Base-by-base conservation (phyloP, 2,797 vertebrate species). In the Poeciliopsis infans region DNA sequence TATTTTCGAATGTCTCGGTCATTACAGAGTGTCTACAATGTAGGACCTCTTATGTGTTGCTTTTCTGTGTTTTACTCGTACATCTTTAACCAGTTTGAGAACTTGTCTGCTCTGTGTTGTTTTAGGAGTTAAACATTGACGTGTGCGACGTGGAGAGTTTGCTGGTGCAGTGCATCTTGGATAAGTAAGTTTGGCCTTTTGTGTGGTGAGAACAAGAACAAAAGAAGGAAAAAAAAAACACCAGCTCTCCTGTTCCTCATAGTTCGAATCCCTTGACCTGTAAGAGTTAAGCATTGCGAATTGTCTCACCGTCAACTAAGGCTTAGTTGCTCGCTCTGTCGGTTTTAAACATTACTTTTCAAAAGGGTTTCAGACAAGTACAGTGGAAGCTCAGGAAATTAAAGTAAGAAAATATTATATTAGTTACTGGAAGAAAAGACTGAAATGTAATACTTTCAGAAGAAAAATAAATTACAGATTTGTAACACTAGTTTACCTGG, bases 161-260 rank as follows among this genome's bases (percentile, higher is more conserved):
- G 96, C 96, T 99, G 93, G 98, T 99, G 88, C 98, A 99, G 95
- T 99, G 98, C 95, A 99, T 99, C 96, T 96, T 99, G 96, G 98
- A 99, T 96, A 99, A 99, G 98, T 99, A 97, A 87, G 98, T 98
- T 88, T 74, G 64, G 85, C 49, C 75, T 71, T 51, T 51, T 75
- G 3, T 41, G 4, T 82, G 6, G 75, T 53, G 0, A 70, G 68
- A 70, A 70, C 2, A 46, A 28, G 55, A 86, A 66, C 74, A 78
- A 78, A 46, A 20, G 23, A 53, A 53, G 51, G 10, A 25, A 3
- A 2, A 53, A 45, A 1, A 47, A 28, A 73, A 45, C 7, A 3
- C 2, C 43, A 75, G 5, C 53, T 36, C 83, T 84, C 77, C 73
- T 74, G 66, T 84, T 94, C 87, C 86, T 89, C 88, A 90, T 92